These are phyloP conservation scores for Cryptocephalus primarius DNA, from an alignment of 2,888 invertebrate species.

Conservation along the genomic window DNA sequence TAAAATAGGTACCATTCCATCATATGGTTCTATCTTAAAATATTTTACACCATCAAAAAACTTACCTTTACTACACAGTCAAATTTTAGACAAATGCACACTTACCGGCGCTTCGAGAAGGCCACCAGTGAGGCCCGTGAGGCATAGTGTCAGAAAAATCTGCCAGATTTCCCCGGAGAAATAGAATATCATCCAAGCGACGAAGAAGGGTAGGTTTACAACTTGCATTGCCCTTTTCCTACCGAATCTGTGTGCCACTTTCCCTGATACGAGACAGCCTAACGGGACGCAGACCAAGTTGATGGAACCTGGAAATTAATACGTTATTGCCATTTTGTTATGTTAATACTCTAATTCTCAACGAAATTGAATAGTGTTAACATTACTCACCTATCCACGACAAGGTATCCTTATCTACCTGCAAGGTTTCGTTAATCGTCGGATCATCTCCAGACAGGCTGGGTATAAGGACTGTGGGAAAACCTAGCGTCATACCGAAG, in stretches of 20 bases:
- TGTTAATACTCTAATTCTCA: too few species aligned
- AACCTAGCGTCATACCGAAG: slow-evolving; percentile 72
- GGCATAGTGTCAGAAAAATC: slow-evolving; percentile 56
- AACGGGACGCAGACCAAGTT: slow-evolving; percentile 70
- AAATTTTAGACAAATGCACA: slow-evolving; percentile 13
- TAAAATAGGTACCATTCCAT: too few species aligned
- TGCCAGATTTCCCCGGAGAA: slow-evolving; percentile 51
- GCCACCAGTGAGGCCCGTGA: slow-evolving; percentile 68
- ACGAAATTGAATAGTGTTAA: too few species aligned
- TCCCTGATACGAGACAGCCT: slow-evolving; percentile 65
- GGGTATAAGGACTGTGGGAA: slow-evolving; percentile 71
- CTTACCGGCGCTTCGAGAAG: slow-evolving; percentile 70
- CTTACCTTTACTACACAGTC: too few species aligned
- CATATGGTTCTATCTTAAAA: too few species aligned
- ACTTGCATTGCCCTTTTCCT: slow-evolving; percentile 65
- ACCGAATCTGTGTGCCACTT: slow-evolving; percentile 59
- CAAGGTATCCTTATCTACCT: slow-evolving; percentile 49
- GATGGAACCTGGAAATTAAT: slow-evolving; percentile 50
- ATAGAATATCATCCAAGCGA: slow-evolving; percentile 64
- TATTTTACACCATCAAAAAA: too few species aligned
- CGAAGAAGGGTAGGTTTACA: slow-evolving; percentile 61
- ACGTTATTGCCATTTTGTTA: too few species aligned
- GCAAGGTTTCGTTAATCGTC: slow-evolving; percentile 30
- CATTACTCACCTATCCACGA: slow-evolving; percentile 61
- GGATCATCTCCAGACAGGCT: slow-evolving; percentile 45